Base-by-base conservation (phyloP, 2,797 vertebrate genomes). In the Echeneis naucrates region DNA sequence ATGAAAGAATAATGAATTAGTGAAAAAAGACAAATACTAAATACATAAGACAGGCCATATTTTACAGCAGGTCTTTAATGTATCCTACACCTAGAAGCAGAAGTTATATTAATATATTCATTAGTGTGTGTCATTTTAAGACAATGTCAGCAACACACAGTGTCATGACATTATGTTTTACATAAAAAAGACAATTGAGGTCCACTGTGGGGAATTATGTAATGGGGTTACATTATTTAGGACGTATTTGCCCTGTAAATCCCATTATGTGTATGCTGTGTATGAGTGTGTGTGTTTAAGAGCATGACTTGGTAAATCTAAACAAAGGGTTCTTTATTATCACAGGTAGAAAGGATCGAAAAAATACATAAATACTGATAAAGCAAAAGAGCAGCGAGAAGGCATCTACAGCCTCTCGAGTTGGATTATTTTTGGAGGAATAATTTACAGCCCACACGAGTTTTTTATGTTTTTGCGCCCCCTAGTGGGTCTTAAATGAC, bases 391-490 rank as follows among this genome's bases (percentile, higher is more conserved):
- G 59, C n/a, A 65, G 12, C 40, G 47, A 21, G 5, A 4, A 3
- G n/a, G 4, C 23, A 9, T 8, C 30, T 57, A 54, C 50, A 72
- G 69, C 47, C 32, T 48, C 47, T 23, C 16, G 4, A 27, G 6
- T 16, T 56, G 3, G 37, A 47, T 48, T 70, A 2, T 63, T 55
- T 68, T 73, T 32, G 16, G 19, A n/a, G 32, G 27, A 47, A 17
- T 17, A 27, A 54, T 4, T 1, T 38, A 14, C 5, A 32, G 27
- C 10, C 1, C 8, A 21, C n/a, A 42, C 13, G 0, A 33, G 27
- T 74, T 81, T 79, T 67, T 17, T 86, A 78, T 84, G 60, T 56
- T 58, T 70, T 77, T 71, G 80, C 81, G 88, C 87, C 91, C 58
- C 69, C 90, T 87, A 4, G 77, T 86, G 91, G 83, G 8, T 23